Base-by-base conservation (phyloP, 2,113 vertebrate species). In the Notothenia coriiceps region DNA sequence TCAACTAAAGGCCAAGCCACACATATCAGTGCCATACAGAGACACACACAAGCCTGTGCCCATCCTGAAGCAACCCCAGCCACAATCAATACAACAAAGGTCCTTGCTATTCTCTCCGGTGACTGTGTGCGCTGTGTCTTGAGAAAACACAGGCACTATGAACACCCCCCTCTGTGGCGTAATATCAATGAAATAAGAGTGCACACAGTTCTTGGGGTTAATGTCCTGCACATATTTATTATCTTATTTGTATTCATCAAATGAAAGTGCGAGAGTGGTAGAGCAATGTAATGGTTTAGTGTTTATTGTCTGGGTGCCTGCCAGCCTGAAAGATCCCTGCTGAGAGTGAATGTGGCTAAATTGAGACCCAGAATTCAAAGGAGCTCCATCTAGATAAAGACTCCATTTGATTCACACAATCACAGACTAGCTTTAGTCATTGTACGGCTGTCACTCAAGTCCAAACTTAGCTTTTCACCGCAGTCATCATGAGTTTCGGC, bases 31-130 rank as follows among this genome's bases (percentile, higher is more conserved):
- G 10, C 66, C 60, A 57, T 52, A 68, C 33, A 17, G 51, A 81
- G 18, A 77, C 63, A 18, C 50, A 49, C 14, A 35, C 76, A 65
- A 79, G 76, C 52, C 52, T 46, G 33, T 64, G 74, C 70, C 61
- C 63, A 77, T 87, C 74, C 84, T 79, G 25, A 69, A 79, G 72
- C 84, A 82, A 80, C 76, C 82, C 76, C 65, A 50, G 81, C 85
- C 83, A 88, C 85, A 92, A 95, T 94, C 93, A 91, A 94, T 95
- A 91, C 61, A 67, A 77, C 89, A 94, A 92, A 93, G 91, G 91
- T 94, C 89, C 87, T 86, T 85, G 86, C 87, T 90, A 88, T 94
- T 92, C 90, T 40, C 74, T 87, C 74, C 79, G 35, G 90, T 79
- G 79, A 86, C 82, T 88, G 87, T 88, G 83, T 35, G 17, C 10